Percentiles rank a stretch among this genome's conserved stretches.
phyloP scores from a whole-genome alignment of 1,140 invertebrate genomes.

The Pseudoatta argentina region DNA sequence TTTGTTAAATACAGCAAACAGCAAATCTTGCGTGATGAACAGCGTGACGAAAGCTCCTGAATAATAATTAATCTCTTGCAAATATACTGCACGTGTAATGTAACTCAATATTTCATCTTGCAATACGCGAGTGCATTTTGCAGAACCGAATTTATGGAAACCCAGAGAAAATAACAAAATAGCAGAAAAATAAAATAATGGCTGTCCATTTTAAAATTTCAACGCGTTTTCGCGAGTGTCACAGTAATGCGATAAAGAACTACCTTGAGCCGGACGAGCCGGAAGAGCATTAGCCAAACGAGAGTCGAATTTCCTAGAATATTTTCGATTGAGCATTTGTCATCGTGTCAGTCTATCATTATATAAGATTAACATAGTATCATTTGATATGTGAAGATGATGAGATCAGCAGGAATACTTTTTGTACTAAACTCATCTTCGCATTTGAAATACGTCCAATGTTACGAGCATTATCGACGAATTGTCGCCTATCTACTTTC shows the following conservation, averaged over 20 bases:
- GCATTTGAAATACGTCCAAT: constrained; percentile 6
- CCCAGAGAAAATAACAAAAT: neutral
- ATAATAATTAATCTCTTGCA: constrained; percentile 40
- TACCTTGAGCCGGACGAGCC: constrained; percentile 57
- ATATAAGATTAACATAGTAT: constrained; percentile 62
- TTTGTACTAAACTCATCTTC: constrained; percentile 15
- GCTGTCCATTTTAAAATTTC: neutral
- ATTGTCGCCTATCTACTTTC: neutral
- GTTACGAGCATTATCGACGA: constrained; percentile 21
- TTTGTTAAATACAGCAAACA: constrained; percentile 1
- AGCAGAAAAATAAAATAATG: neutral
- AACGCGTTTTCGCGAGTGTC: neutral
- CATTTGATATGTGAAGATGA: constrained; percentile 23
- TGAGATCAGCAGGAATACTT: constrained; percentile 22
- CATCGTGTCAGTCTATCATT: constrained; percentile 68
- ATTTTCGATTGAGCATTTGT: constrained; percentile 77
- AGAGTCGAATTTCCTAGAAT: constrained; percentile 81
- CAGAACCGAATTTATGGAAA: neutral
- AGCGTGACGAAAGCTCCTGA: constrained; percentile 24
- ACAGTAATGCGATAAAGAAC: neutral
- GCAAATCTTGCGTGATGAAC: constrained; percentile 18
- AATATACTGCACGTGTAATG: neutral
- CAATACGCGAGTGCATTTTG: constrained; percentile 1
- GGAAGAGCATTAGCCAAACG: constrained; percentile 77
- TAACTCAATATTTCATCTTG: constrained; percentile 44